Evolutionary conservation across 2,113 vertebrate genomes (phyloP).

Genomic region (Panthera uncia): DNA sequence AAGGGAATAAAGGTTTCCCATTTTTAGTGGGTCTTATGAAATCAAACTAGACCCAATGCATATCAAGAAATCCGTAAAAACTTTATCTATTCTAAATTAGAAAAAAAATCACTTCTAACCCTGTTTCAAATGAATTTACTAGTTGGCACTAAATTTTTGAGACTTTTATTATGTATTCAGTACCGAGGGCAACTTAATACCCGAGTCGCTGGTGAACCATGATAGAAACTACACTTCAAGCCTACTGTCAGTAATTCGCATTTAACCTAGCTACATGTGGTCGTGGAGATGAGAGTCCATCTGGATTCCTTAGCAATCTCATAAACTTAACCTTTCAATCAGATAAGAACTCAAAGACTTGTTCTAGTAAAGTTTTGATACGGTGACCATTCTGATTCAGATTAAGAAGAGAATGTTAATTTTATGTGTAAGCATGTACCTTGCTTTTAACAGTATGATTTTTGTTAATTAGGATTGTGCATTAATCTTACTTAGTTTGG

Average conservation of each 20-base stretch:
- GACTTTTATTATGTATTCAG: background rate
- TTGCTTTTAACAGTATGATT: slow-evolving; percentile 76
- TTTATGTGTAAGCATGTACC: slow-evolving; percentile 67
- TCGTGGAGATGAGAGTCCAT: background rate
- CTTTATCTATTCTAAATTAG: background rate
- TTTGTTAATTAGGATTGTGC: slow-evolving; percentile 81
- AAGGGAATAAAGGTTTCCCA: background rate
- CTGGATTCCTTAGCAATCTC: background rate
- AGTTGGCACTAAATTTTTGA: background rate
- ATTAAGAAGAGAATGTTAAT: slow-evolving; percentile 44
- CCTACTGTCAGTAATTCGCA: background rate
- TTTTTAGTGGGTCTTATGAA: background rate
- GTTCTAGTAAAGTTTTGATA: background rate
- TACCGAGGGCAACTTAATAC: background rate
- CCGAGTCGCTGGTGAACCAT: background rate
- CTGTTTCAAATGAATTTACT: background rate
- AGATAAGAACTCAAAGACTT: background rate
- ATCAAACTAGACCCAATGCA: background rate
- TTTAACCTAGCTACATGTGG: background rate
- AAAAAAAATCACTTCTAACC: background rate
- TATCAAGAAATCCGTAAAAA: background rate
- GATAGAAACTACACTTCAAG: background rate
- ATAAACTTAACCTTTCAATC: background rate
- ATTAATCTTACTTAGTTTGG: slow-evolving; percentile 88
- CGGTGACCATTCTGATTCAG: background rate